A percentile compares a stretch with the other conserved stretches of the same genome.
Evolutionary conservation across 2,797 vertebrate genomes (phyloP).

Genomic region (Loriculus beryllinus): DNA sequence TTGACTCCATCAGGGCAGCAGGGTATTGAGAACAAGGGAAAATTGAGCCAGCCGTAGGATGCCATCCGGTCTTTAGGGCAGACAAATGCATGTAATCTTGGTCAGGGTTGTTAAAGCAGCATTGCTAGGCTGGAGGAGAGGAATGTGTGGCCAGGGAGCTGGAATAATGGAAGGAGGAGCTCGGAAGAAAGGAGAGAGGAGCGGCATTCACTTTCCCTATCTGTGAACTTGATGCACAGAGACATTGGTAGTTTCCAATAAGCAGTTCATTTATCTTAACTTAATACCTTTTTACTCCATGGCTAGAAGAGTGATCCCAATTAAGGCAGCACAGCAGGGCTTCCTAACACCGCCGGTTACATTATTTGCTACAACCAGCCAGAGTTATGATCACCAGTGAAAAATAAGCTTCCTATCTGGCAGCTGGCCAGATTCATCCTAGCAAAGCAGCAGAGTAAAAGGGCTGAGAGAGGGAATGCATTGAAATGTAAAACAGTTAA

Average conservation of each 20-base stretch:
- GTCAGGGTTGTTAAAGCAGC: not conserved
- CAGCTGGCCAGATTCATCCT: constrained; percentile 54
- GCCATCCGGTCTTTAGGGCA: constrained; percentile 28
- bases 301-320: constrained; percentile 61
- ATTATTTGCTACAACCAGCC: constrained; percentile 54
- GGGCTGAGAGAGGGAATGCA: constrained; percentile 39
- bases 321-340: constrained; percentile 62
- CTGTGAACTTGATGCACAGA: not conserved
- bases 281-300: constrained; percentile 65
- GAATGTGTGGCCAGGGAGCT: not conserved
- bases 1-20: not conserved
- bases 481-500: constrained; percentile 70
- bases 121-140: constrained; percentile 28
- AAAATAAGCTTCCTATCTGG: constrained; percentile 68
- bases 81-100: not conserved
- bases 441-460: constrained; percentile 21
- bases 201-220: not conserved
- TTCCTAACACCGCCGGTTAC: constrained; percentile 11
- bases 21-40: constrained; percentile 18
- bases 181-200: not conserved
- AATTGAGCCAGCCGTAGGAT: not conserved
- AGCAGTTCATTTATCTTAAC: constrained; percentile 67
- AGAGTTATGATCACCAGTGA: constrained; percentile 66
- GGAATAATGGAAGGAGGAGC: constrained; percentile 32
- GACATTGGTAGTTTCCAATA: constrained; percentile 9